Base-by-base conservation (phyloP, 2,888 invertebrate species). In the Neoaliturus tenellus region DNA sequence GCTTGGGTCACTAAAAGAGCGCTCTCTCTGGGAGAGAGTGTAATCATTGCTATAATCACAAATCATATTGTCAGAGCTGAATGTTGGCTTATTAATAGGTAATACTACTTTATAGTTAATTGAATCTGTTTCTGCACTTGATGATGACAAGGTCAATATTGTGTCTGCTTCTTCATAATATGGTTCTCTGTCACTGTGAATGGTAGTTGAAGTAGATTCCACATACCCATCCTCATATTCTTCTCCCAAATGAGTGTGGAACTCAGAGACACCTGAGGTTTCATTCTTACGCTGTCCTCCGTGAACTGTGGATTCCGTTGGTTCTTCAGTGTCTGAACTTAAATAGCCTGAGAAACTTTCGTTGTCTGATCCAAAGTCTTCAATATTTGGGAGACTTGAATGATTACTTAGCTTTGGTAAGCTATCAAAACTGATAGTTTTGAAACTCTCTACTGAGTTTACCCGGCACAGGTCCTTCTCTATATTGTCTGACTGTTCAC, bases 91-190 rank as follows among this genome's bases (percentile, higher is more conserved):
- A n/a, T 28, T 23, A 20, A 78, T 78, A 10, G 78, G 78, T 12
- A 55, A 78, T 33, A 78, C 23, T 28, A 78, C 78, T 55, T 48
- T 48, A 23, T 78, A 78, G n/a, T 78, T 23, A 5, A 55, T 20
- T 33, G 78, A 78, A 55, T 55, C 55, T 17, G 28, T 17, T 51
- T 55, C 78, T 20, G 33, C 17, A 14, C 28, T 44, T 25, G 25
- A 25, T 25, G 75, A 75, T 48, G 75, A 48, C 23, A 48, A 17
- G 25, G 44, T 44, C 23, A 75, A 44, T 12, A 75, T 28, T 44
- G 44, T 44, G 14, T 75, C 75, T 75, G 48, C 48, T n/a, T 39
- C 6, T 5, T 44, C 1, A n/a, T 44, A 44, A 75, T 48, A 75
- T 44, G 75, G 75, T 28, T 75, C 75, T 75, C 44, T 44, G 28